Evolutionary conservation across 2,888 invertebrate genomes (phyloP).

Genomic region (Xanthorhoe spadicearia): DNA sequence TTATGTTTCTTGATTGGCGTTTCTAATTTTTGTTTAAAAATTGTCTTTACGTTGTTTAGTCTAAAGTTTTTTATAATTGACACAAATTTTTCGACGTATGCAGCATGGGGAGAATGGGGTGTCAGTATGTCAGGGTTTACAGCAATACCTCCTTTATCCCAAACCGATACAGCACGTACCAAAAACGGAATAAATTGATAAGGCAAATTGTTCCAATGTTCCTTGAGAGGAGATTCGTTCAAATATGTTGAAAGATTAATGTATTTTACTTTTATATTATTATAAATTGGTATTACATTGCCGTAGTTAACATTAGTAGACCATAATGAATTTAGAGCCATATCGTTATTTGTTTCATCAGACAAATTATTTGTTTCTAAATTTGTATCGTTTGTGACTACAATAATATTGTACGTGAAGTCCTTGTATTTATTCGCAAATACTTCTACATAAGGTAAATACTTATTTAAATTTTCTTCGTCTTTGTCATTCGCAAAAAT

Average conservation of each 20-base stretch:
- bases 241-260: constrained; percentile 61
- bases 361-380: constrained; percentile 46
- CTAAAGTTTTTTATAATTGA: constrained; percentile 52
- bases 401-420: constrained; percentile 63
- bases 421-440: constrained; percentile 61
- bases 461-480: constrained; percentile 58
- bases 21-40: constrained; percentile 27
- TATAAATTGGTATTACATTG: constrained; percentile 38
- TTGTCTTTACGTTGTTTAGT: constrained; percentile 30
- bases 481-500: constrained; percentile 58
- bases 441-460: constrained; percentile 63
- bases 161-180: constrained; percentile 67
- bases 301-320: constrained; percentile 44
- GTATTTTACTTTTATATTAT: constrained; percentile 59
- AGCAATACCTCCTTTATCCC: constrained; percentile 76
- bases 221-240: constrained; percentile 66
- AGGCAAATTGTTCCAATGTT: constrained; percentile 65
- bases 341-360: constrained; percentile 65
- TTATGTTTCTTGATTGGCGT: constrained; percentile 25
- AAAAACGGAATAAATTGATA: constrained; percentile 65
- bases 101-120: constrained; percentile 55
- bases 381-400: constrained; percentile 65
- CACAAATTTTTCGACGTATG: constrained; percentile 55
- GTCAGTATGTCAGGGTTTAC: constrained; percentile 69
- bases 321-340: constrained; percentile 69